Evolutionary conservation across 1,140 invertebrate genomes (phyloP), one percentile per base, ranked within the genome.

Genomic region (Melitaea cinxia): DNA sequence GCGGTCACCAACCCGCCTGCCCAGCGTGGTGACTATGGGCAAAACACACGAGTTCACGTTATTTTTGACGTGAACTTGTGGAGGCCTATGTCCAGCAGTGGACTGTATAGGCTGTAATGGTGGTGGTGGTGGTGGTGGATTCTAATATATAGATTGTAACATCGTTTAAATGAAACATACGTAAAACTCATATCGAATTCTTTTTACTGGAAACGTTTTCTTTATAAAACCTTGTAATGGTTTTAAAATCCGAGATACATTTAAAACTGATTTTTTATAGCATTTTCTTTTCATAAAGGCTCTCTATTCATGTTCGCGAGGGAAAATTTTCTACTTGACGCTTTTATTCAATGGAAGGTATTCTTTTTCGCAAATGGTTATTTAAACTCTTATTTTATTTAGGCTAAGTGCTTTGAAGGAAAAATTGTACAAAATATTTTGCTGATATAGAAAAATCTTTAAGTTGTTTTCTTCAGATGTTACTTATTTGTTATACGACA

Each of bases 281-380:
- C 53, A 56, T 56, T 56, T 56, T 56, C 53, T 56, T 56, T 56
- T 56, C 53, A 56, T 28, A 39, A 56, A 35, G 53, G 35, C 53
- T 56, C 53, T 56, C 53, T 56, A 56, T 56, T 56, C 53, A 56
- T 56, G 53, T 26, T 56, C 53, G 53, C 37, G 53, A 45, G 39
- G 39, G 53, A 56, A 56, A 56, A 56, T 56, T 39, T 56, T 56
- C 53, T 39, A 56, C 53, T 56, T 56, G 53, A 56, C 53, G 53
- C 53, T 56, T 56, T 56, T 56, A 56, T 56, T 56, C 53, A 37
- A 57, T 57, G 54, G 24, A 57, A 24, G 24, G 54, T 57, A 57
- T 57, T 57, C 37, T 57, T 57, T 57, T 57, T 57, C 21, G 37
- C 54, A 57, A 57, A 57, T 57, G 54, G 54, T 57, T 57, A 57